phyloP scores from a whole-genome alignment of 2,888 invertebrate genomes.

The Chamaedrilus cognettii region DNA sequence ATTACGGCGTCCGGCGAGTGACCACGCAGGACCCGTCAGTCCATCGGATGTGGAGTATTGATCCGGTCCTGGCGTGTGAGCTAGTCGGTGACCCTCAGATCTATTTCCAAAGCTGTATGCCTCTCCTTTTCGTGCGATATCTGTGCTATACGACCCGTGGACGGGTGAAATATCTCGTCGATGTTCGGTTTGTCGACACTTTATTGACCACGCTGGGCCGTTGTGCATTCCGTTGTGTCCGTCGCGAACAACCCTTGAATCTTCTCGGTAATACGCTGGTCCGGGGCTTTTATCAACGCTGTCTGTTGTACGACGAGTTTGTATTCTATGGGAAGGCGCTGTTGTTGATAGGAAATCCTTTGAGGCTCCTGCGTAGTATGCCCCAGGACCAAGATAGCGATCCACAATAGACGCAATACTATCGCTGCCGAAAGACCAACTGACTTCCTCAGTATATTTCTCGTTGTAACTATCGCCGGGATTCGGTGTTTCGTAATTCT shows the following conservation, averaged over 20 bases:
- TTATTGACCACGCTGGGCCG: not conserved
- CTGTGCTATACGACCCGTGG: not conserved
- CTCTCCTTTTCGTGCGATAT: not conserved
- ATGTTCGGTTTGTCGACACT: not conserved
- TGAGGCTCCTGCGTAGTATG: not conserved
- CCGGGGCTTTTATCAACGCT: not conserved
- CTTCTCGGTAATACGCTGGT: not conserved
- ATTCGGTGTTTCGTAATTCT: not conserved
- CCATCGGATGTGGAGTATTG: not conserved
- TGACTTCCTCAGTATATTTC: not conserved
- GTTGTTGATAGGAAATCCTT: not conserved
- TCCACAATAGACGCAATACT: not conserved
- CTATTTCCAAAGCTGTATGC: not conserved
- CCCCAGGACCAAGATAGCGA: not conserved
- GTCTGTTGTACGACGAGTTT: not conserved
- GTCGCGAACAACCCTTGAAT: not conserved
- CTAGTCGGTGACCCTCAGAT: not conserved
- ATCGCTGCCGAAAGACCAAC: not conserved
- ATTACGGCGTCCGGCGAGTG: not conserved
- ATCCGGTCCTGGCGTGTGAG: not conserved
- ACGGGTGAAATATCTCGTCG: not conserved
- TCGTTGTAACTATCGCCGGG: not conserved
- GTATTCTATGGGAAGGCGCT: not conserved
- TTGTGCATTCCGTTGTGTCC: not conserved
- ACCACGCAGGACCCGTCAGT: not conserved